These are phyloP conservation scores for Mamestra brassicae DNA, from an alignment of 2,888 invertebrate species.

Conservation along the genomic window DNA sequence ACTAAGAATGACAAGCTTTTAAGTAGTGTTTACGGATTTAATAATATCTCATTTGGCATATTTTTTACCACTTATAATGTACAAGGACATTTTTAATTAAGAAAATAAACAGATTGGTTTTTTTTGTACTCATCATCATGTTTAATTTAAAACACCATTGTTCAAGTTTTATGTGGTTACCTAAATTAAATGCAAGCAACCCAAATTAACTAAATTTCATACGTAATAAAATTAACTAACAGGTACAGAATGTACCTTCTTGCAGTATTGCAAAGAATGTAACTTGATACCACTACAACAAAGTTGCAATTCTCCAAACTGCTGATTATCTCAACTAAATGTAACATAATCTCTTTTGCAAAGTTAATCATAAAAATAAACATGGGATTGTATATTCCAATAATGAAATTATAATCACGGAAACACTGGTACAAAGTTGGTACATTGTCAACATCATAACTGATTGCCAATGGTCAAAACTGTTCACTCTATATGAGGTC, in stretches of 20 bases:
- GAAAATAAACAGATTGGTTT: neutral
- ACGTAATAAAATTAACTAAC: neutral
- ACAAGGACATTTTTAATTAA: constrained; percentile 5
- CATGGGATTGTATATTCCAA: neutral
- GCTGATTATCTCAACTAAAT: too few relatives aligned
- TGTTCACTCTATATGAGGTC: neutral
- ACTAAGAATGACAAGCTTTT: too few relatives aligned
- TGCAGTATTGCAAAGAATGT: neutral
- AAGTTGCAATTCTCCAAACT: neutral
- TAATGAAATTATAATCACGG: neutral
- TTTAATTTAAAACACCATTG: neutral
- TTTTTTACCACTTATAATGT: neutral
- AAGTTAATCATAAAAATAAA: neutral
- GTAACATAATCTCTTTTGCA: neutral
- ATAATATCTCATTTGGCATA: neutral
- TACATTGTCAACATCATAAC: neutral
- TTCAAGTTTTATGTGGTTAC: neutral
- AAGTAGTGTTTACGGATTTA: too few relatives aligned
- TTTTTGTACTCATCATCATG: neutral
- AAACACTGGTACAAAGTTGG: neutral
- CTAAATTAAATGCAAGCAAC: neutral
- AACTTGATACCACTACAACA: too few relatives aligned
- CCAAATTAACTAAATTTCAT: too few relatives aligned
- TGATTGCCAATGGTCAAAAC: neutral
- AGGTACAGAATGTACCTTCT: neutral